Base-by-base conservation (phyloP, 92 coral and sea anemone species). In the Phymanthus crucifer region DNA sequence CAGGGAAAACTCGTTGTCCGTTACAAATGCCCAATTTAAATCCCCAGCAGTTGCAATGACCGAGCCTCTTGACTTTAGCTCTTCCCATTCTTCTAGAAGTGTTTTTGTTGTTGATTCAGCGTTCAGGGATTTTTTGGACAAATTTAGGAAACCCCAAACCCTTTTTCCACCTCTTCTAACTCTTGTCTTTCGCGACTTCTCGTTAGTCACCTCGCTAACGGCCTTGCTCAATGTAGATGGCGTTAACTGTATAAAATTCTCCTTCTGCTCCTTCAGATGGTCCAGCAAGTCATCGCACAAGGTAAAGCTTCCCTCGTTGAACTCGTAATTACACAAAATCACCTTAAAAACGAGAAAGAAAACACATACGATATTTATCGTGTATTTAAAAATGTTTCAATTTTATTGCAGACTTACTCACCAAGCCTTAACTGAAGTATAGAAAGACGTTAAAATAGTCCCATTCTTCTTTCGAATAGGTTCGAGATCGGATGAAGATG, bases 1-100 rank as follows among this genome's bases (percentile, higher is more conserved):
- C 21, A 57, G 71, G 46, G 80, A 52, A 76, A 23, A 76, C 24
- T 76, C 80, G n/a, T 33, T 54, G 80, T 19, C 24, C 69, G 46
- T 47, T 52, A 54, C n/a, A 32, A 76, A 76, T n/a, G 71, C 58
- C 80, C 38, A 48, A 23, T 48, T 74, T 34, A 47, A 74, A 74
- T 74, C 33, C 33, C 43, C 80, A 12, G 24, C 33, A 4, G 70
- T 47, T 24, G 71, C 68, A 54, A 47, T 76, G 17, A 0, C 24
- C 43, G 80, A 56, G 4, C 80, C 80, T 52, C 26, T 76, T 17
- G 37, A 3, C 21, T 47, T 76, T 32, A 57, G 58, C 12, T 27
- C 24, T 48, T 54, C 80, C 29, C 71, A 9, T 58, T 58, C 68
- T 58, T 6, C 21, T 24, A 19, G 8, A 32, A 6, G 4, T 19